Conservation (phyloP, 2,113 vertebrate genomes). For the Chloebia gouldiae region DNA sequence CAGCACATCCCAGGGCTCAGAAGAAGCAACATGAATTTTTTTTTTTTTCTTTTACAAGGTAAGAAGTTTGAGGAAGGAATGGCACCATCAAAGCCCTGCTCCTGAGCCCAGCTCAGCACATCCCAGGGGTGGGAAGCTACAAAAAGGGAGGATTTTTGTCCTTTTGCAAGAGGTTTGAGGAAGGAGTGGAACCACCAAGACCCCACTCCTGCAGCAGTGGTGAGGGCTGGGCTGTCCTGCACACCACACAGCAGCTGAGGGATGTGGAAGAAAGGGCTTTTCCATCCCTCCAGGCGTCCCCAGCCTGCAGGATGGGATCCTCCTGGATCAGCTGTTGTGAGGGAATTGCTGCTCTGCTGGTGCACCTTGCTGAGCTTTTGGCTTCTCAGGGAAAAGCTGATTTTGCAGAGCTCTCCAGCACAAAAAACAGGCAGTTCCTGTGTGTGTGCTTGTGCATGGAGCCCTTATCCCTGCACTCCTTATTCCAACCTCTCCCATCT, state of each 20-base stretch:
- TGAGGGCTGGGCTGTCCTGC: neutral
- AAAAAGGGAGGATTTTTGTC: neutral
- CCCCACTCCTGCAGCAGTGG: too few species aligned
- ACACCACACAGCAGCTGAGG: neutral
- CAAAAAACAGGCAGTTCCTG: fast-evolving
- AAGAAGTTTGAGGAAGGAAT: too few species aligned
- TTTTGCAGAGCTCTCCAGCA: neutral
- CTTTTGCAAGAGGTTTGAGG: neutral
- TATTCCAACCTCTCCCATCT: neutral
- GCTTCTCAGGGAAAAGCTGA: neutral
- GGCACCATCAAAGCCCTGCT: too few species aligned
- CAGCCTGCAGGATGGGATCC: neutral
- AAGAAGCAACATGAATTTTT: too few species aligned
- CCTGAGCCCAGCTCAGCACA: too few species aligned
- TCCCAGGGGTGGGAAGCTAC: neutral
- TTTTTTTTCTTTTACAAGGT: too few species aligned
- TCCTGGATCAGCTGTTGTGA: neutral
- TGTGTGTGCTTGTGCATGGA: neutral
- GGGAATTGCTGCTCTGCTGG: neutral
- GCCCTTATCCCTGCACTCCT: neutral
- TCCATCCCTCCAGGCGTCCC: neutral
- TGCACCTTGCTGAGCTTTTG: neutral
- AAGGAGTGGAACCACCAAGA: too few species aligned
- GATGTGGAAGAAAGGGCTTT: neutral
- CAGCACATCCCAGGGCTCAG: too few species aligned